A percentile compares a stretch with the other conserved stretches of the same genome.
These are phyloP conservation scores for Anthonomus grandis DNA, from an alignment of 1,140 invertebrate species.

Conservation along the genomic window DNA sequence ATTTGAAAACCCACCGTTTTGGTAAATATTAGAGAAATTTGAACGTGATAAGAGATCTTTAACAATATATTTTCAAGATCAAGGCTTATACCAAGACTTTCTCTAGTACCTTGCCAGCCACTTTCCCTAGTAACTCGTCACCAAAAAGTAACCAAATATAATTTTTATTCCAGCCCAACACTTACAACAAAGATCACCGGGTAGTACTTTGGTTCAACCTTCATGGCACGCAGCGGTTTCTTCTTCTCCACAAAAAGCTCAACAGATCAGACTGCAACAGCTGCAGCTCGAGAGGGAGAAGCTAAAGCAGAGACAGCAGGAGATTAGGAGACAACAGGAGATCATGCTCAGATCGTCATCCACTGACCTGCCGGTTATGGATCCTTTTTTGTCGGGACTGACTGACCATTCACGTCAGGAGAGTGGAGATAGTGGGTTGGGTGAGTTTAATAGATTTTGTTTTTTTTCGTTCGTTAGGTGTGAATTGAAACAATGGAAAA, in stretches of 20 bases:
- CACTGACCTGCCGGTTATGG: conserved; percentile 58
- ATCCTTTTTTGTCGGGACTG: conserved; percentile 78
- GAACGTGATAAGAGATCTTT: no score
- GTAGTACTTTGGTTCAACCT: conserved; percentile 47
- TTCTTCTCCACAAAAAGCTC: conserved; percentile 65
- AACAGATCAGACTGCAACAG: conserved; percentile 76
- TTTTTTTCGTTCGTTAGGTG: no score
- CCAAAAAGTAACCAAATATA: no score
- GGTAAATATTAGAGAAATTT: no score
- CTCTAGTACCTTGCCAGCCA: no score
- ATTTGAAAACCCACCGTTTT: no score
- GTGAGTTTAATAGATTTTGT: no score
- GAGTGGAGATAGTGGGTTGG: conserved; percentile 85
- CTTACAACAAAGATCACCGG: conserved; percentile 40
- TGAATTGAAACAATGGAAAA: no score
- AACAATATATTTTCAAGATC: no score
- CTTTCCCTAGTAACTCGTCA: no score
- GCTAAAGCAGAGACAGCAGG: conserved; percentile 81
- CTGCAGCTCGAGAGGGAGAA: conserved; percentile 83
- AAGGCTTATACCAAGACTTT: no score
- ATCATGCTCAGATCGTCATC: conserved; percentile 65
- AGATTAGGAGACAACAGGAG: conserved; percentile 80
- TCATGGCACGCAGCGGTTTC: conserved; percentile 50
- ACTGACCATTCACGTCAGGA: conserved; percentile 88
- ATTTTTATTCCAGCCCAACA: conserved; percentile 36